Percentiles rank a stretch among this genome's conserved stretches.
These are phyloP conservation scores for Parnassius smintheus DNA, from an alignment of 2,888 invertebrate species.

Conservation along the genomic window DNA sequence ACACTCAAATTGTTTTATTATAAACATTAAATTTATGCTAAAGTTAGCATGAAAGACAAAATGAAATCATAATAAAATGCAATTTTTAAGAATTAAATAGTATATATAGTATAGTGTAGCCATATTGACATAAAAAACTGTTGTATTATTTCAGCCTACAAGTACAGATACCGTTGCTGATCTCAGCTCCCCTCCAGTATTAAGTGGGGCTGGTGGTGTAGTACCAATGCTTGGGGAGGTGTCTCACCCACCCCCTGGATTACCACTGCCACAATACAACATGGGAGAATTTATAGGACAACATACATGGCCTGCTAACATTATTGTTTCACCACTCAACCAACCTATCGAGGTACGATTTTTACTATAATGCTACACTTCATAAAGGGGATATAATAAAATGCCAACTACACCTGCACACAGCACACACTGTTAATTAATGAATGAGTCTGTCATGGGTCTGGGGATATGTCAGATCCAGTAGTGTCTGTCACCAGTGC, in stretches of 20 bases:
- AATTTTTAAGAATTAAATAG: too few relatives aligned
- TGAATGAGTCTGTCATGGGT: too few relatives aligned
- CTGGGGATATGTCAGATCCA: too few relatives aligned
- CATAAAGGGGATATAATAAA: neutral
- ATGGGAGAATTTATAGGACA: conserved; percentile 72
- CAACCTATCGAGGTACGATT: conserved; percentile 73
- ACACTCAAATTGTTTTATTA: too few relatives aligned
- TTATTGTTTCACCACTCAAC: conserved; percentile 67
- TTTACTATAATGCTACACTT: neutral
- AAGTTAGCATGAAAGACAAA: too few relatives aligned
- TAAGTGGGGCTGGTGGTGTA: conserved; percentile 54
- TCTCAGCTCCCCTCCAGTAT: conserved; percentile 63
- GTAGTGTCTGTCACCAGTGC: too few relatives aligned
- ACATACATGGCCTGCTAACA: conserved; percentile 71
- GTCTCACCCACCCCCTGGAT: conserved; percentile 69
- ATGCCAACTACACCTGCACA: too few relatives aligned
- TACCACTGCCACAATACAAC: conserved; percentile 73
- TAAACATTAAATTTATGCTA: too few relatives aligned
- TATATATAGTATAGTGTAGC: too few relatives aligned
- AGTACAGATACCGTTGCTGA: conserved; percentile 64
- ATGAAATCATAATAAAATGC: too few relatives aligned
- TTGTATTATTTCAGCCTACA: conserved; percentile 53
- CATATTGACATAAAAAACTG: neutral
- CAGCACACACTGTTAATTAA: too few relatives aligned
- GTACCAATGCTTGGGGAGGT: conserved; percentile 66